phyloP scores from a whole-genome alignment of 2,888 invertebrate genomes.

The Morpho deidamia region DNA sequence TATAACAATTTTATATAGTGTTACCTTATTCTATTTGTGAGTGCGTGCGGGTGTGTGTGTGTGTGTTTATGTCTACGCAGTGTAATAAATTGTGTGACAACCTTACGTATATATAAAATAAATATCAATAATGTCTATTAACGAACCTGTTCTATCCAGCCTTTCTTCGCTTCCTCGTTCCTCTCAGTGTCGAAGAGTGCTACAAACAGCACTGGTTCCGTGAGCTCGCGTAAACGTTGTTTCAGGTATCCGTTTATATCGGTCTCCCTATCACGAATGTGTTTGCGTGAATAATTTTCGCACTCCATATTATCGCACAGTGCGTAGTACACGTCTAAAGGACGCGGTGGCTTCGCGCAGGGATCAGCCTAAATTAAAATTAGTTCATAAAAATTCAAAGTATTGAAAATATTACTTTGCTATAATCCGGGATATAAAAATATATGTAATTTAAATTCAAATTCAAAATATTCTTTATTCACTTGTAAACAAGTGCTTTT shows the following conservation, averaged over 20 bases:
- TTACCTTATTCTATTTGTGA: no score
- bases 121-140: not conserved
- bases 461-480: no score
- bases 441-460: no score
- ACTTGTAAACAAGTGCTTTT: no score
- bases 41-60: no score
- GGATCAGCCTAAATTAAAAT: slow-evolving; percentile 77
- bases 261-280: slow-evolving; percentile 65
- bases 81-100: no score
- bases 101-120: no score
- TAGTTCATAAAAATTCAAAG: not conserved
- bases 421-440: no score
- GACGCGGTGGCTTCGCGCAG: slow-evolving; percentile 74
- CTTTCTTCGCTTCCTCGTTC: slow-evolving; percentile 68
- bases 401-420: not conserved
- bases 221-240: slow-evolving; percentile 59
- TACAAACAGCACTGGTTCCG: slow-evolving; percentile 59
- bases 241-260: slow-evolving; percentile 63
- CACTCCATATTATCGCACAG: slow-evolving; percentile 80
- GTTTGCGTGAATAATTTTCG: slow-evolving; percentile 78
- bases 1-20: no score
- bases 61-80: no score
- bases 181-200: slow-evolving; percentile 76
- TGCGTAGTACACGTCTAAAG: slow-evolving; percentile 81
- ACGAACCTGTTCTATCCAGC: slow-evolving; percentile 67